A percentile compares a stretch with the other conserved stretches of the same genome.
These are phyloP conservation scores for Melipona quadrifasciata DNA, from an alignment of 1,140 invertebrate genomes.

Conservation along the genomic window DNA sequence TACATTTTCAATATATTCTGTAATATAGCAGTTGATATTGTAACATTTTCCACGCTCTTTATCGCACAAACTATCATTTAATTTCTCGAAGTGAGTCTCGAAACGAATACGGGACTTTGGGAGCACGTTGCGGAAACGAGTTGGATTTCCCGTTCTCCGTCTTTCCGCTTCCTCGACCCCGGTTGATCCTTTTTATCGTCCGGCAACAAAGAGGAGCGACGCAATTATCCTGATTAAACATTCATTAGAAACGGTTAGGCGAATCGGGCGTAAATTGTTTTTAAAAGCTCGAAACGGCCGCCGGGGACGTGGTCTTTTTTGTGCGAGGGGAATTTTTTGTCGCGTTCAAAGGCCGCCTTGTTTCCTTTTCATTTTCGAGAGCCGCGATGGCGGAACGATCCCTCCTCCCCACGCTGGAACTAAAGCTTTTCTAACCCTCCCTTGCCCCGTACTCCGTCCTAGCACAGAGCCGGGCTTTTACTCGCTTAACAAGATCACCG, in stretches of 20 bases:
- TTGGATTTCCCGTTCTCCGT: background rate
- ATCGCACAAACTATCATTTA: too few species aligned
- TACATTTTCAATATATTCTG: too few species aligned
- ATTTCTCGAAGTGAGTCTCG: too few species aligned
- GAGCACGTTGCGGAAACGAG: too few species aligned
- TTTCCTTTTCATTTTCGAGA: constrained; percentile 37
- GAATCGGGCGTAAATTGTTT: constrained; percentile 37
- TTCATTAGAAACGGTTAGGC: constrained; percentile 15
- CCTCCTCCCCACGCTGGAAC: background rate
- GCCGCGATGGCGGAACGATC: background rate
- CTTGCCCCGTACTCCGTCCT: too few species aligned
- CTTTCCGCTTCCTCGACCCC: too few species aligned
- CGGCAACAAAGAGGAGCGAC: background rate
- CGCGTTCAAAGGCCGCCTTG: constrained; percentile 3
- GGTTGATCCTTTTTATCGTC: too few species aligned
- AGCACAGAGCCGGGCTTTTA: constrained; percentile 19
- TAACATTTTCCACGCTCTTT: too few species aligned
- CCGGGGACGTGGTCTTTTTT: background rate
- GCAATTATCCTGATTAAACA: constrained; percentile 19
- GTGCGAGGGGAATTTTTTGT: background rate
- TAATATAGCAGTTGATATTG: too few species aligned
- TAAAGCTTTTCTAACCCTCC: constrained; percentile 30
- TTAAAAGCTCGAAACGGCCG: background rate
- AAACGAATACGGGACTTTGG: too few species aligned
- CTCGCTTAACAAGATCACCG: constrained; percentile 44